Percentiles rank a stretch among this genome's conserved stretches.
phyloP scores from a whole-genome alignment of 1,140 invertebrate species.

The Anoplolepis gracilipes region DNA sequence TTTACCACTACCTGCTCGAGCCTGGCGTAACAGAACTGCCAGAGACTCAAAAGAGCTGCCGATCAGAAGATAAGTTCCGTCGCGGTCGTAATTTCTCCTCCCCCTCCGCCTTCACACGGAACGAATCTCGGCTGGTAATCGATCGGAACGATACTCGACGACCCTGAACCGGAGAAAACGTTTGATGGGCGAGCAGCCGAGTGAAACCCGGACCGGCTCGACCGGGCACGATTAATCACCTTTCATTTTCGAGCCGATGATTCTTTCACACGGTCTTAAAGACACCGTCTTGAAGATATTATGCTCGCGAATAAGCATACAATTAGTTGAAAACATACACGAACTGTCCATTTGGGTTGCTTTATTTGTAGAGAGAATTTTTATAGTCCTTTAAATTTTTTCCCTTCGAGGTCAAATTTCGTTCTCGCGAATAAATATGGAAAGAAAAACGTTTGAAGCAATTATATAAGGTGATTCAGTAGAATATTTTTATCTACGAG shows the following conservation, averaged over 20 bases:
- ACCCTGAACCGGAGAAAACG: constrained; percentile 76
- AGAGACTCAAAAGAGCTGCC: constrained; percentile 19
- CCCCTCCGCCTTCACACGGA: constrained; percentile 15
- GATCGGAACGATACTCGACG: constrained; percentile 70
- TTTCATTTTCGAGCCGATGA: constrained; percentile 68
- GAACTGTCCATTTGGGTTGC: neutral
- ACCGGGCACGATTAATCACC: constrained; percentile 67
- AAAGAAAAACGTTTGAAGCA: neutral
- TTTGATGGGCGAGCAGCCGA: constrained; percentile 66
- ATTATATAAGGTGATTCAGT: neutral
- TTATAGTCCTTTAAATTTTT: neutral
- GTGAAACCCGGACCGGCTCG: constrained; percentile 69
- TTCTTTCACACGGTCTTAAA: constrained; percentile 27
- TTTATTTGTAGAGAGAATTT: neutral
- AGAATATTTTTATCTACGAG: neutral
- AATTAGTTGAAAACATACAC: neutral
- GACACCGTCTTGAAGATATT: neutral
- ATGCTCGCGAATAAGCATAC: neutral
- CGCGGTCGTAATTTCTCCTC: constrained; percentile 40
- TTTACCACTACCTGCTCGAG: constrained; percentile 48
- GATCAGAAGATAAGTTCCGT: constrained; percentile 38
- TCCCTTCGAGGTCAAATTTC: neutral
- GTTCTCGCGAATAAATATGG: neutral
- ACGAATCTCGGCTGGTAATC: constrained; percentile 66
- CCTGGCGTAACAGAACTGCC: constrained; percentile 56